Evolutionary conservation across 23 tunicate genomes (phyloP).

Genomic region (Trididemnum clinides): DNA sequence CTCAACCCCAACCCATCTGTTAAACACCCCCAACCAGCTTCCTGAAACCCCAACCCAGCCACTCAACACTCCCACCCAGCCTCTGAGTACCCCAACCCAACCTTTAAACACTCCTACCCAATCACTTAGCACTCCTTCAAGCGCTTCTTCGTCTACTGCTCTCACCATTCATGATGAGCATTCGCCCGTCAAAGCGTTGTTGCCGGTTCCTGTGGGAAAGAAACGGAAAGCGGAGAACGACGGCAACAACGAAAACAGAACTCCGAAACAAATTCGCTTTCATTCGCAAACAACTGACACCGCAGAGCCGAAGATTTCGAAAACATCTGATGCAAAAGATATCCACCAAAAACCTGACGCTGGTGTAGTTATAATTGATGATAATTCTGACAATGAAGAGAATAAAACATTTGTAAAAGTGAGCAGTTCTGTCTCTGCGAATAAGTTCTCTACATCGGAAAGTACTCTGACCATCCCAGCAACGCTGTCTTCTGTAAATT

Average conservation of each 20-base stretch:
- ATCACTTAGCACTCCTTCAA: slow-evolving; percentile 50
- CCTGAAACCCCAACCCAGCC: slow-evolving; percentile 74
- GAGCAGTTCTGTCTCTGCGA: too few species aligned
- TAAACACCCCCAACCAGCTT: slow-evolving; percentile 46
- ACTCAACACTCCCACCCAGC: slow-evolving; percentile 57
- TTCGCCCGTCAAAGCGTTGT: slow-evolving; percentile 41
- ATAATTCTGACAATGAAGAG: too few species aligned
- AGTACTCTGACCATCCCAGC: too few species aligned
- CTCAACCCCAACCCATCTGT: slow-evolving; percentile 59
- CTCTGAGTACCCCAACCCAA: slow-evolving; percentile 54
- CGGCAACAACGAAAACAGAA: not conserved
- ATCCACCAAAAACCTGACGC: too few species aligned
- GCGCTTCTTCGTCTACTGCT: not conserved
- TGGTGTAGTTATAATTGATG: too few species aligned
- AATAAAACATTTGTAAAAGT: too few species aligned
- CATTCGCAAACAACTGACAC: too few species aligned
- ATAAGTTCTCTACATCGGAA: too few species aligned
- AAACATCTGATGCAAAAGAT: too few species aligned
- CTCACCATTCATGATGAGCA: not conserved
- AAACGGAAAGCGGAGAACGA: slow-evolving; percentile 35
- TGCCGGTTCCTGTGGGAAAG: slow-evolving; percentile 55
- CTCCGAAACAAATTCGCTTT: slow-evolving; percentile 14
- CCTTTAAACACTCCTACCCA: slow-evolving; percentile 48
- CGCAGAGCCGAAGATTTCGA: too few species aligned
- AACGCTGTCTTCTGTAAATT: too few species aligned